Evolutionary conservation across 2,888 invertebrate genomes (phyloP), one percentile per base, ranked within the genome.

Genomic region (Blera fallax): DNA sequence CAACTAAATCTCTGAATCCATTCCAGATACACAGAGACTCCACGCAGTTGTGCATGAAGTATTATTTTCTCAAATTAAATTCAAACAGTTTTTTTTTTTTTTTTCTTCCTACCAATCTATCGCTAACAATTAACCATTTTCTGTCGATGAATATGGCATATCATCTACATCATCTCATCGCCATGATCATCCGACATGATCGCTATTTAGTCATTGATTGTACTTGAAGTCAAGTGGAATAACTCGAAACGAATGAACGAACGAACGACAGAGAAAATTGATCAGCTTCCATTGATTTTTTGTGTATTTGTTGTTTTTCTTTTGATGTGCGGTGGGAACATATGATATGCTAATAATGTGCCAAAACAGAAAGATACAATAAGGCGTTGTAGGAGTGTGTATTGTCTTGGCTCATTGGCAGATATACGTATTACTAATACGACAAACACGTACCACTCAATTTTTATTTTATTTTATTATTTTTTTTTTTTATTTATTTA

Each of bases 181-280:
- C 54, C 62, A 73, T 48, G 83, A 79, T 78, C 73, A 67, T 56
- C 73, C 62, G 24, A 77, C 65, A 65, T 67, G 76, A 77, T 77
- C 60, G 32, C 64, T 64, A 21, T 5, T 8, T 7, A 62, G 21
- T 58, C 58, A 78, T 64, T 74, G 73, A 79, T 84, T 56, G 79
- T 69, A 79, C 83, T 84, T 79, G 64, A 84, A 79, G 73, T 79
- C 83, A 84, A 84, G 79, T 84, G 79, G 64, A 60, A 64, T 56
- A 70, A 73, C 62, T 45, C n/a, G 18, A 32, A 73, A 32, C n/a
- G 50, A 16, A 24, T 4, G 40, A 29, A 45, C n/a, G n/a, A n/a
- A n/a, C n/a, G n/a, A n/a, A 37, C 62, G 27, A 18, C 3, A 62
- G 10, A 64, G 1, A 64, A 0, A 72, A 82, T 52, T 72, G 79